Evolutionary conservation across 37 sponge, comb jelly and placozoan species (phyloP), one percentile per base, ranked within the genome.

Genomic region (Dysidea cf. avara): DNA sequence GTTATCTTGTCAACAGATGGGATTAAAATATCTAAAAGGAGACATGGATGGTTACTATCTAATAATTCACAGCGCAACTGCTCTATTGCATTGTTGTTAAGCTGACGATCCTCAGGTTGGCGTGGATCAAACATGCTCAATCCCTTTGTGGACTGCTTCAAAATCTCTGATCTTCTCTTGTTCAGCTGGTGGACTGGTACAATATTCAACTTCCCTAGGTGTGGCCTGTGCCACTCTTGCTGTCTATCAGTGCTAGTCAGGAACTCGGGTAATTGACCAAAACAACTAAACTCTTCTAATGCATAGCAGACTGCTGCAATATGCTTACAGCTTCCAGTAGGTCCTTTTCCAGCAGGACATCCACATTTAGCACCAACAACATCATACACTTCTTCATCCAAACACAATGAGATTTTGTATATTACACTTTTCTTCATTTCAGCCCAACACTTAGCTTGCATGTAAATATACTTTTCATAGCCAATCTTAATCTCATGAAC

Each of bases 311-410:
- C 16, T 20, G 60, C 65, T 16, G 40, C 65, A 12, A 13, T 64
- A 31, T 68, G 69, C 51, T 68, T 68, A 28, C 69, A 68, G 7
- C 26, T 48, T 7, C 26, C 50, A 48, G 5, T 7, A 6, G 69
- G 69, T 43, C 52, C 69, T 21, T 43, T 11, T 12, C 74, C 59
- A 22, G 74, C 74, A 21, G 74, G 74, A 29, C 74, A 73, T 22
- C 74, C 74, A 57, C 74, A 73, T 34, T 73, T 61, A 32, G 74
- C 61, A 38, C 61, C 21, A 56, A 73, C 61, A 20, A 73, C 58
- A n/a, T n/a, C n/a, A n/a, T n/a, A n/a, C n/a, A n/a, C n/a, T n/a
- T n/a, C n/a, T n/a, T n/a, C n/a, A n/a, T n/a, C n/a, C n/a, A n/a
- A n/a, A n/a, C n/a, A n/a, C n/a, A n/a, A n/a, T n/a, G n/a, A n/a